phyloP scores from a whole-genome alignment of 1,140 invertebrate genomes.

The Bombus sylvicola region DNA sequence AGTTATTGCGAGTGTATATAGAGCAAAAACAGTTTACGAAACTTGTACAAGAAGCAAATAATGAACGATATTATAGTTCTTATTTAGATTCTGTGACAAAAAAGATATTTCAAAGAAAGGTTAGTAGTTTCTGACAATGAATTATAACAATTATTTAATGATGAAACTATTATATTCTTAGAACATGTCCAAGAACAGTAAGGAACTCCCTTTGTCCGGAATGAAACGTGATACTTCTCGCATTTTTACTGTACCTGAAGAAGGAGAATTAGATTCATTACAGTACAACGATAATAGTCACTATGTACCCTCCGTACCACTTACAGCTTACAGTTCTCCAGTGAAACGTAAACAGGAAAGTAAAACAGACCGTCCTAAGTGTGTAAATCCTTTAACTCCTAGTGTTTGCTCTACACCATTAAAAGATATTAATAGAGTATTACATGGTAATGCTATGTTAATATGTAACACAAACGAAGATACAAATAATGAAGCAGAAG shows the following conservation, averaged over 20 bases:
- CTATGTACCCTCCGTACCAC: conserved; percentile 71
- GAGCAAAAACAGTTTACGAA: conserved; percentile 84
- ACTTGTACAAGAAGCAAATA: conserved; percentile 73
- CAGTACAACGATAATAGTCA: conserved; percentile 75
- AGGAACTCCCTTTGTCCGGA: conserved; percentile 80
- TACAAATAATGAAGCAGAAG: conserved; percentile 71
- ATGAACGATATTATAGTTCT: conserved; percentile 72
- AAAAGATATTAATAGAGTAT: conserved; percentile 87
- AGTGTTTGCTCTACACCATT: conserved; percentile 90
- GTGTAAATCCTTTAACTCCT: conserved; percentile 81
- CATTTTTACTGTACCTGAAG: conserved; percentile 91
- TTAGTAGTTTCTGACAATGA: conserved; percentile 43
- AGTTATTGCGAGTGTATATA: conserved; percentile 90
- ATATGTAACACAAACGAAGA: conserved; percentile 86
- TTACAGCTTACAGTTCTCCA: conserved; percentile 72
- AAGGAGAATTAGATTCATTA: conserved; percentile 82
- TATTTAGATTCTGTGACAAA: conserved; percentile 65
- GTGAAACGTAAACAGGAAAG: conserved; percentile 73
- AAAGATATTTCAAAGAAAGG: conserved; percentile 71
- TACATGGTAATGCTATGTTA: conserved; percentile 88
- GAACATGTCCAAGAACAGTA: conserved; percentile 64
- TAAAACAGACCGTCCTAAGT: conserved; percentile 78
- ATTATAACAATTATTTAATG: conserved; percentile 4
- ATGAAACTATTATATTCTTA: conserved; percentile 54
- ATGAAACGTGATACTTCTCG: conserved; percentile 90